These are phyloP conservation scores for Rugalucina vietnamica DNA, from an alignment of 2,888 invertebrate genomes.

Conservation along the genomic window DNA sequence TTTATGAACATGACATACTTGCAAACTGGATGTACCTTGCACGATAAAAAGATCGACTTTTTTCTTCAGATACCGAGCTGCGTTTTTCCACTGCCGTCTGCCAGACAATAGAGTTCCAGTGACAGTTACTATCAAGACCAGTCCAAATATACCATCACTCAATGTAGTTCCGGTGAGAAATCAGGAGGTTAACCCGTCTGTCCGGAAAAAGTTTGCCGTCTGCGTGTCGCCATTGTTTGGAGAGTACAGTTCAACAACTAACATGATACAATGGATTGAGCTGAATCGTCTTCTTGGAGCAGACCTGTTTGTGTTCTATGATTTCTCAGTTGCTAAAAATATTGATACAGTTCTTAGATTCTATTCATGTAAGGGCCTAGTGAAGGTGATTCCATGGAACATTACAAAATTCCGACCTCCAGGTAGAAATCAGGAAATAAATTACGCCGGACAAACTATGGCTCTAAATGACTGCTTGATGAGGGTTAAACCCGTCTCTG, in stretches of 20 bases:
- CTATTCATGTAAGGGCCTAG: conserved; percentile 65
- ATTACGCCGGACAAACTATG: conserved; percentile 80
- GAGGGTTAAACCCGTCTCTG: conserved; percentile 65
- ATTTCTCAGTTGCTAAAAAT: conserved; percentile 70
- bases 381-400: conserved; percentile 76
- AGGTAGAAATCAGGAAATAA: conserved; percentile 61
- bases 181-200: neutral
- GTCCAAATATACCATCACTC: conserved; percentile 30
- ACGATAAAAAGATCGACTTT: no score
- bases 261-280: conserved; percentile 81
- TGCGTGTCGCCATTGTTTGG: conserved; percentile 72
- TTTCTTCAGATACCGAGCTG: conserved; percentile 57
- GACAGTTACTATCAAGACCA: conserved; percentile 50
- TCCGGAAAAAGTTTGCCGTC: conserved; percentile 62
- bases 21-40: no score
- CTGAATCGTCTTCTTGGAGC: conserved; percentile 79
- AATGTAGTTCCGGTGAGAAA: conserved; percentile 44
- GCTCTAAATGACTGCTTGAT: conserved; percentile 81
- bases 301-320: conserved; percentile 76
- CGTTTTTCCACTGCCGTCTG: conserved; percentile 46
- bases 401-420: conserved; percentile 62
- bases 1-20: no score
- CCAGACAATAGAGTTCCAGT: conserved; percentile 21
- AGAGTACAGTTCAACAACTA: conserved; percentile 68
- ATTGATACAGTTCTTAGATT: conserved; percentile 68